Evolutionary conservation across 2,113 vertebrate species (phyloP), one percentile per base, ranked within the genome.

Genomic region (Leptobrachium leishanense): DNA sequence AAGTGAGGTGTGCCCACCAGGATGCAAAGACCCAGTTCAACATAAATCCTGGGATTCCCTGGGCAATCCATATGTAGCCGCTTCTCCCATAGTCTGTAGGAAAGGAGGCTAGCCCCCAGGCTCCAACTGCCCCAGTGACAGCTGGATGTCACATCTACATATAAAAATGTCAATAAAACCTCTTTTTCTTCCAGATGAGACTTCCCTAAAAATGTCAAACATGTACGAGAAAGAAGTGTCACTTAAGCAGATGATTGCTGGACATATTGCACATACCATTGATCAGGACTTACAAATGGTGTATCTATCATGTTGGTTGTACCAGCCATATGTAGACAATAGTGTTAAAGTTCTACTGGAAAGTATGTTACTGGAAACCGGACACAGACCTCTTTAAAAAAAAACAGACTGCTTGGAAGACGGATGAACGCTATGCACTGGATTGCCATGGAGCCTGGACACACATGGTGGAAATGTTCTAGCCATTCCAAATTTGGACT

Each of bases 351-450:
- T 96, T 13, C 87, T 89, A 0, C 89, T 97, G 1, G 97, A 99
- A 84, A 89, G 94, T 69, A 90, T 99, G 91, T 91, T 99, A 79
- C 88, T 98, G 50, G 97, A 99, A 87, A 98, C 96, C 0, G 97
- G 95, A 40, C 95, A 97, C 73, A 92, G 95, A 7, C 55, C 83
- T 0, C 86, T 95, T 10, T 97, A 88, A 92, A 50, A 41, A 10
- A n/a, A 2, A 10, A 53, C 68, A 31, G 20, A 31, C 20, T 31
- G 20, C 4, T 6, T 13, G 20, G 20, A 62, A 4, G 11, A 3
- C 12, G 57, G 57, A 15, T 11, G 11, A 4, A n/a, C 20, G 2
- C n/a, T 6, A 15, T 8, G 20, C 6, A 8, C 11, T 3, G 2
- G 20, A 7, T 64, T 20, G 3, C 31, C 62, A 64, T 8, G 62